Evolutionary conservation across 1,140 invertebrate genomes (phyloP), one percentile per base, ranked within the genome.

Genomic region (Agrilus planipennis): DNA sequence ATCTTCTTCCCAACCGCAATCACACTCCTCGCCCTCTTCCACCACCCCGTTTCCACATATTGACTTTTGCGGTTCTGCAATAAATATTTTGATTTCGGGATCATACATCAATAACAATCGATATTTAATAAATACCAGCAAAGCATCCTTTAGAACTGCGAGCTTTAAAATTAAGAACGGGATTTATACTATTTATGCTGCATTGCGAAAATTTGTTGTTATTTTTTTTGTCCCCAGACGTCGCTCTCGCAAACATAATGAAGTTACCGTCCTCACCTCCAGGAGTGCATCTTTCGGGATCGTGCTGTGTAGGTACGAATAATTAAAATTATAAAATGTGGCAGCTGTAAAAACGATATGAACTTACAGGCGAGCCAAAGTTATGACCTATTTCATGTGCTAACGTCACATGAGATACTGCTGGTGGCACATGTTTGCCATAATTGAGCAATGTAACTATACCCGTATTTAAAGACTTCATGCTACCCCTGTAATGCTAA

Each of bases 351-450:
- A 30, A 9, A 20, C 2, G 22, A n/a, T 40, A 40, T 40, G 34
- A 38, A 68, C 72, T 75, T 69, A 91, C 88, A 53, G 90, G 89
- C 15, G 93, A 96, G 42, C 95, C 95, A 63, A 99, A 99, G 68
- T 98, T 99, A 64, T 99, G 95, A 23, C 95, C 94, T 55, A 99
- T 95, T 73, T 99, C 95, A 65, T 99, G 95, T 12, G 95, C 95
- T 42, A 99, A 73, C 7, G 95, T 99, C 32, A 99, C 89, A 64
- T 97, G 92, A 7, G 90, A 95, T n/a, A 99, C 94, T 18, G 89
- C 89, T 14, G 86, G 90, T 49, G 84, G 91, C n/a, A 99, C 94
- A 65, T 94, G 86, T 68, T 97, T 96, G 21, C 93, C 92, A 69
- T 99, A 99, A 70, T 99, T 99, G 21, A 99, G 69, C 35, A 98